These are phyloP conservation scores for Microctenopoma stevenorrisi DNA, from an alignment of 2,797 vertebrate species.

Conservation along the genomic window DNA sequence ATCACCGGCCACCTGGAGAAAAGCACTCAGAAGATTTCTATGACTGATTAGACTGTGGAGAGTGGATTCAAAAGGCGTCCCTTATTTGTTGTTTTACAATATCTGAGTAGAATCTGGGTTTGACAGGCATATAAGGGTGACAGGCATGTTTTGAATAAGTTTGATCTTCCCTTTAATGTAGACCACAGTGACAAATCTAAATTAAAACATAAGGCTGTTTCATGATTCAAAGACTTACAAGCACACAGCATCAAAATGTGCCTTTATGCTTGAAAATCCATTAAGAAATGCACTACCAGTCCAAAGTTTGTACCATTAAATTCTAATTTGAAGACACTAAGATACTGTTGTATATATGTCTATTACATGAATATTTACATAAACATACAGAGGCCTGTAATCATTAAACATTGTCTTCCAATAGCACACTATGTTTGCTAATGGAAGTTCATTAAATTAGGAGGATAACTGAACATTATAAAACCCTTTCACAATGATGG, in stretches of 20 bases:
- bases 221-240: constrained; percentile 23
- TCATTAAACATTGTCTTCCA: too few relatives aligned
- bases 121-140: constrained; percentile 79
- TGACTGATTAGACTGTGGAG: constrained; percentile 73
- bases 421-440: too few relatives aligned
- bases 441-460: too few relatives aligned
- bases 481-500: too few relatives aligned
- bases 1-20: constrained; percentile 83
- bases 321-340: too few relatives aligned
- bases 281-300: constrained; percentile 22
- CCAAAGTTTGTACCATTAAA: too few relatives aligned
- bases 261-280: constrained; percentile 53
- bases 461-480: too few relatives aligned
- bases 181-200: constrained; percentile 36
- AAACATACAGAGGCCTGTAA: too few relatives aligned
- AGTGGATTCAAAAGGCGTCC: constrained; percentile 76
- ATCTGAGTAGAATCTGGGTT: constrained; percentile 72
- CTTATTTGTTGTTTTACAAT: constrained; percentile 79
- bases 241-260: constrained; percentile 1
- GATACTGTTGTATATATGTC: too few relatives aligned
- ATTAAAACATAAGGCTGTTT: constrained; percentile 5
- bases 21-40: constrained; percentile 72
- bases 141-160: constrained; percentile 59
- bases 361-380: too few relatives aligned
- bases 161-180: constrained; percentile 47